These are phyloP conservation scores for Ophion slaviceki DNA, from an alignment of 2,888 invertebrate genomes.

Conservation along the genomic window DNA sequence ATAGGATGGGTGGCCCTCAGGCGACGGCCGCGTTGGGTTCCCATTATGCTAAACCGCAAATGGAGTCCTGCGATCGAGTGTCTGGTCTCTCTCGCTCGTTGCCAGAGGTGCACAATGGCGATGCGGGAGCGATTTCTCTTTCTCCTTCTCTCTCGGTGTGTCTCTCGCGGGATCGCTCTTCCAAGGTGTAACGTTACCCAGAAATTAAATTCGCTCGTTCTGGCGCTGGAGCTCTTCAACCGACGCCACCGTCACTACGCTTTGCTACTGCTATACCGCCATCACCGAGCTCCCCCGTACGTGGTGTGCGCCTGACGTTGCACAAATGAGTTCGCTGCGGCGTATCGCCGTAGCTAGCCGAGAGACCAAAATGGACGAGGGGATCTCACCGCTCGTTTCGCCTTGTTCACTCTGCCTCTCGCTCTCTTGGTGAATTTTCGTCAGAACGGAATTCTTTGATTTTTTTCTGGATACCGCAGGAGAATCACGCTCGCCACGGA, in stretches of 20 bases:
- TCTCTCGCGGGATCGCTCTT: constrained; percentile 75
- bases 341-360: constrained; percentile 68
- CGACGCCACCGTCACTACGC: constrained; percentile 46
- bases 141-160: constrained; percentile 41
- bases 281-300: constrained; percentile 40
- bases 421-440: constrained; percentile 43
- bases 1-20: constrained; percentile 72
- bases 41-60: constrained; percentile 84
- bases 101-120: constrained; percentile 77
- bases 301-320: constrained; percentile 70
- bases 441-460: constrained; percentile 46
- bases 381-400: constrained; percentile 55
- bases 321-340: constrained; percentile 74
- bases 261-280: constrained; percentile 45
- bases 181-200: constrained; percentile 82
- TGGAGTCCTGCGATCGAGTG: constrained; percentile 84
- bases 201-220: constrained; percentile 81
- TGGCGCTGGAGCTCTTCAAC: constrained; percentile 63
- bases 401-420: constrained; percentile 59
- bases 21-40: constrained; percentile 80
- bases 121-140: constrained; percentile 52
- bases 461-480: constrained; percentile 47
- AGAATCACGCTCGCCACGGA: constrained; percentile 31
- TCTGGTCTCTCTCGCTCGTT: constrained; percentile 75
- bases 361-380: constrained; percentile 67